These are phyloP conservation scores for Caenorhabditis virilis DNA, from an alignment of 2,888 invertebrate genomes.

Conservation along the genomic window DNA sequence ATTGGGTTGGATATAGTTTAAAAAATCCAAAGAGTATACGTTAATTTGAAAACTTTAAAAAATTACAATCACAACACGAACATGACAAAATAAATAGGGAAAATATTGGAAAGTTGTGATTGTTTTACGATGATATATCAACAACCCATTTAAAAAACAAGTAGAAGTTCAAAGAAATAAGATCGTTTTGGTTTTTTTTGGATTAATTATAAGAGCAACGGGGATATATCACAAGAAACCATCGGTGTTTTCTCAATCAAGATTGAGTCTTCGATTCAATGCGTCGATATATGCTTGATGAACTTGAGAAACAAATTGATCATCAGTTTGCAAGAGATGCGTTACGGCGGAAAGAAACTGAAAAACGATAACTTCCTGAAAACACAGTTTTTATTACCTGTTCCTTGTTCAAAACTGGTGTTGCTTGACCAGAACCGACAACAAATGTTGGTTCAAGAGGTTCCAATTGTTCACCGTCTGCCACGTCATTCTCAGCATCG, in stretches of 20 bases:
- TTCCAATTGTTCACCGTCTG: slow-evolving; percentile 25
- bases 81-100: background rate
- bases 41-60: no score
- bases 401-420: slow-evolving; percentile 39
- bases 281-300: slow-evolving; percentile 53
- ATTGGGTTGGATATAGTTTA: no score
- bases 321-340: slow-evolving; percentile 50
- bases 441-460: slow-evolving; percentile 24
- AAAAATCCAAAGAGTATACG: no score
- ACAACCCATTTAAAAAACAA: background rate
- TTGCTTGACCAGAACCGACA: slow-evolving; percentile 25
- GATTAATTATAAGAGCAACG: no score
- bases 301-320: slow-evolving; percentile 46
- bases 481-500: slow-evolving; percentile 22
- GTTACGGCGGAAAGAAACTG: slow-evolving; percentile 41
- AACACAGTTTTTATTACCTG: no score
- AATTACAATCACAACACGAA: no score
- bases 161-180: no score
- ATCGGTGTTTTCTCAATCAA: slow-evolving; percentile 12
- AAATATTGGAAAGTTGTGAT: background rate
- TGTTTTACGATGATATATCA: background rate
- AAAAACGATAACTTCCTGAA: no score
- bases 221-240: no score
- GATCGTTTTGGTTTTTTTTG: no score
- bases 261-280: slow-evolving; percentile 40